A percentile compares a stretch with the other conserved stretches of the same genome.
Conservation (phyloP, 2,888 invertebrate species). For the Tenthredo livida region DNA sequence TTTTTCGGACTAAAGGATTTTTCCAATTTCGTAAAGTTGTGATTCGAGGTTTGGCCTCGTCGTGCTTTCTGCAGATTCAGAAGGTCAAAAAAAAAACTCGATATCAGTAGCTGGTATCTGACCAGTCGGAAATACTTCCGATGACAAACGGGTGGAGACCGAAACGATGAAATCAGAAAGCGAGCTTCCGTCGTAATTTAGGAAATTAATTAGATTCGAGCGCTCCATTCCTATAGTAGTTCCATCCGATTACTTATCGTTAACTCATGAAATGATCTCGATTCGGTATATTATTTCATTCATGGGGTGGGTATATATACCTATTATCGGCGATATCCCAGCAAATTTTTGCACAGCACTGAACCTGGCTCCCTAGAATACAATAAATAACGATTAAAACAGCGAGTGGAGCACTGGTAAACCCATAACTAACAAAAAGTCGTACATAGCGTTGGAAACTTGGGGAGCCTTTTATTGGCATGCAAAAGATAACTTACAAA, state of each 20-base stretch:
- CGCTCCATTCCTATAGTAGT: not conserved
- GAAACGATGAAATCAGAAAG: slow-evolving; percentile 42
- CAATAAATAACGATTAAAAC: slow-evolving; percentile 17
- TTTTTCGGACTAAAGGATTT: not conserved
- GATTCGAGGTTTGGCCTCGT: not conserved
- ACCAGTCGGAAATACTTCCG: slow-evolving; percentile 36
- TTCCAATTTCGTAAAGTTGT: slow-evolving; percentile 26
- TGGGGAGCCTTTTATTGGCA: slow-evolving; percentile 25
- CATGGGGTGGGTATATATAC: not conserved
- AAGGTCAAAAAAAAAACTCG: not conserved
- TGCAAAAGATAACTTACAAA: not conserved
- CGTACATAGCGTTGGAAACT: slow-evolving; percentile 28
- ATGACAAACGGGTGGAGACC: slow-evolving; percentile 38
- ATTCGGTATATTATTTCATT: slow-evolving; percentile 9
- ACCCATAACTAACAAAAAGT: not conserved
- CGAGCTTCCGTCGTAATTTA: slow-evolving; percentile 37
- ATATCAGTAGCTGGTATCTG: slow-evolving; percentile 28
- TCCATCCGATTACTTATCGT: slow-evolving; percentile 16
- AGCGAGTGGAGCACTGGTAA: slow-evolving; percentile 4
- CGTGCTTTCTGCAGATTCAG: slow-evolving; percentile 8
- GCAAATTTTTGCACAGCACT: not conserved
- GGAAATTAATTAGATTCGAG: slow-evolving; percentile 31
- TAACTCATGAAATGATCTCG: not conserved
- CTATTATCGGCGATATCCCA: not conserved
- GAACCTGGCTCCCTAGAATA: not conserved